Conservation (phyloP, 1,140 invertebrate genomes). For the Drosophila subpulchrella region DNA sequence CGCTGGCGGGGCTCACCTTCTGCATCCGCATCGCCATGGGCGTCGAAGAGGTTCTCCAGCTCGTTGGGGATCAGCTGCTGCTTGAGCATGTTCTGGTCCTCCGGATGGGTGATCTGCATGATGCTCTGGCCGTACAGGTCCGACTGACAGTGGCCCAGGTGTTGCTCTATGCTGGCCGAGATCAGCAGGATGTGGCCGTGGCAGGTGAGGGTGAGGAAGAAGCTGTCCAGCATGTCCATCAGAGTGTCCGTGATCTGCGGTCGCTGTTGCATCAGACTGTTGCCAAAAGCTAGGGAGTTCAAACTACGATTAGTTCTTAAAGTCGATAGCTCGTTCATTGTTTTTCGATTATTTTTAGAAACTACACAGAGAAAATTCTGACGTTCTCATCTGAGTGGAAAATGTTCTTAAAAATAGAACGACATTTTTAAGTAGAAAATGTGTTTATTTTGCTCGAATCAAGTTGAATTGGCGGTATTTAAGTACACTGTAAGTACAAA, state of each 20-base stretch:
- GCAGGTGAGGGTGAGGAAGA: conserved; percentile 92
- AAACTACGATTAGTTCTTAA: not conserved
- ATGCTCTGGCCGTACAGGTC: conserved; percentile 94
- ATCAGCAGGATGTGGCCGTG: conserved; percentile 95
- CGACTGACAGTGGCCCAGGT: conserved; percentile 93
- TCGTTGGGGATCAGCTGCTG: conserved; percentile 88
- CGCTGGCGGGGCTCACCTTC: conserved; percentile 78
- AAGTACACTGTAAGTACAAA: too few species aligned
- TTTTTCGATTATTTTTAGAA: too few species aligned
- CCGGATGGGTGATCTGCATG: conserved; percentile 90
- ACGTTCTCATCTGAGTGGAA: too few species aligned
- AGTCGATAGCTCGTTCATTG: too few species aligned
- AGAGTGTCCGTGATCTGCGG: conserved; percentile 80
- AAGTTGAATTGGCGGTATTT: too few species aligned
- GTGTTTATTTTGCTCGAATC: too few species aligned
- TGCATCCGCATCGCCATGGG: conserved; percentile 67
- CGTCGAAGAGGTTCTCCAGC: conserved; percentile 82
- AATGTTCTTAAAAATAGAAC: too few species aligned
- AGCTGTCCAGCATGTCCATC: conserved; percentile 87
- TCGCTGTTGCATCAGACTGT: conserved; percentile 77
- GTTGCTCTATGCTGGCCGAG: conserved; percentile 92
- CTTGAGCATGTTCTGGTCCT: conserved; percentile 90
- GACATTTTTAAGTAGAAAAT: too few species aligned
- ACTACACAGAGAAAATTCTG: too few species aligned
- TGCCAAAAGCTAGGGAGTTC: conserved; percentile 85